Percentiles rank a stretch among this genome's conserved stretches.
These are phyloP conservation scores for Callinectes sapidus DNA, from an alignment of 2,888 invertebrate genomes.

Conservation along the genomic window DNA sequence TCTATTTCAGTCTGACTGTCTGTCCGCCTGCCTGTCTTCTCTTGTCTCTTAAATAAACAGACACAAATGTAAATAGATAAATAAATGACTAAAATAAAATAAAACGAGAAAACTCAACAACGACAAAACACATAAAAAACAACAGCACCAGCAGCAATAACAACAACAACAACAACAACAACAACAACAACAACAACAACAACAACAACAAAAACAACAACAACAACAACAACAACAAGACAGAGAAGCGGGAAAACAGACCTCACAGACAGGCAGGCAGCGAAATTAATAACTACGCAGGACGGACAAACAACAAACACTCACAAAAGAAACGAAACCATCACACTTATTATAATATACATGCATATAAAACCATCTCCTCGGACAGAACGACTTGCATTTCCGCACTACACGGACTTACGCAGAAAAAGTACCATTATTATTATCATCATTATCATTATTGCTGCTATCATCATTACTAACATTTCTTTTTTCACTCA, in stretches of 20 bases:
- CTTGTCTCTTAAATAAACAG: no score
- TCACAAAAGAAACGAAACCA: neutral
- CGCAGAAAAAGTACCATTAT: neutral
- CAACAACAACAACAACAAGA: no score
- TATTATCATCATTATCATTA: neutral
- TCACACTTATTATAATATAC: neutral
- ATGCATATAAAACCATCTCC: no score
- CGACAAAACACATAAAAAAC: no score
- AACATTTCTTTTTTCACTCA: neutral
- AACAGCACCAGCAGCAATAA: neutral
- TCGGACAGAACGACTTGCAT: neutral
- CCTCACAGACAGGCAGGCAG: neutral
- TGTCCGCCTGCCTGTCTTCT: no score
- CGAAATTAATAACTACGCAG: neutral
- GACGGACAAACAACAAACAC: neutral
- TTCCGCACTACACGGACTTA: neutral
- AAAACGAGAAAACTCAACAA: no score
- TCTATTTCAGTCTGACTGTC: no score
- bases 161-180: neutral
- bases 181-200: no score
- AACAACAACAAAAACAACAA: no score
- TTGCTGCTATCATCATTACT: neutral
- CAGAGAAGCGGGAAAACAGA: neutral
- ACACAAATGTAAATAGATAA: no score
- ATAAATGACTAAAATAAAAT: no score